Percentiles rank a stretch among this genome's conserved stretches.
phyloP scores from a whole-genome alignment of 2,888 invertebrate species.

The Acanthosoma haemorrhoidale region DNA sequence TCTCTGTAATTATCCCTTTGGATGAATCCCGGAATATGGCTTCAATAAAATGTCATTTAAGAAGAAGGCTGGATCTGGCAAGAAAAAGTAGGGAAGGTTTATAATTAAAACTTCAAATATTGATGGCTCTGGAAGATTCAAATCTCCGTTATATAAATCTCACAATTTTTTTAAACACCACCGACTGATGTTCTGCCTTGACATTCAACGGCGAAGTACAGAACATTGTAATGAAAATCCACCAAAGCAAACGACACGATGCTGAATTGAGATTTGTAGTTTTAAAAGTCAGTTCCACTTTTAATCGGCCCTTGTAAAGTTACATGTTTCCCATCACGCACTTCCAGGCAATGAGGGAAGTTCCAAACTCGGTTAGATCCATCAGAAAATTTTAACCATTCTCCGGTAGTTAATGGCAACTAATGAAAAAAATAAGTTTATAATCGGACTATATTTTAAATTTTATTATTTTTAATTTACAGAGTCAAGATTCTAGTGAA shows the following conservation, averaged over 20 bases:
- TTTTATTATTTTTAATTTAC: too few relatives aligned
- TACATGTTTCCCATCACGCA: neutral
- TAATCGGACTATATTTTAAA: too few relatives aligned
- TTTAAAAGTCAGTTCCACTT: neutral
- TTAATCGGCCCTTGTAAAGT: neutral
- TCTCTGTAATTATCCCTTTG: neutral
- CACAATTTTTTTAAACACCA: neutral
- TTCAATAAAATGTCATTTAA: neutral
- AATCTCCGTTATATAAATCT: neutral
- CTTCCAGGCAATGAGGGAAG: neutral
- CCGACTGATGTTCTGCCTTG: neutral
- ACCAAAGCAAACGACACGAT: neutral
- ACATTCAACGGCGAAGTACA: neutral
- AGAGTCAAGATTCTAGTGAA: too few relatives aligned
- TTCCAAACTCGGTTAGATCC: neutral
- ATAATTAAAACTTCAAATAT: neutral
- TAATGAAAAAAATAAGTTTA: neutral
- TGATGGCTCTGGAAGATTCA: neutral
- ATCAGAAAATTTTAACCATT: neutral
- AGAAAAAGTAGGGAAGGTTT: neutral
- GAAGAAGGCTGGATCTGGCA: neutral
- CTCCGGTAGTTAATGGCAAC: neutral
- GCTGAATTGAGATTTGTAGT: neutral
- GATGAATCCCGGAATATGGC: neutral
- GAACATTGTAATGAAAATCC: neutral